Evolutionary conservation across 2,888 invertebrate species (phyloP), one percentile per base, ranked within the genome.

Genomic region (Eristalis pertinax): DNA sequence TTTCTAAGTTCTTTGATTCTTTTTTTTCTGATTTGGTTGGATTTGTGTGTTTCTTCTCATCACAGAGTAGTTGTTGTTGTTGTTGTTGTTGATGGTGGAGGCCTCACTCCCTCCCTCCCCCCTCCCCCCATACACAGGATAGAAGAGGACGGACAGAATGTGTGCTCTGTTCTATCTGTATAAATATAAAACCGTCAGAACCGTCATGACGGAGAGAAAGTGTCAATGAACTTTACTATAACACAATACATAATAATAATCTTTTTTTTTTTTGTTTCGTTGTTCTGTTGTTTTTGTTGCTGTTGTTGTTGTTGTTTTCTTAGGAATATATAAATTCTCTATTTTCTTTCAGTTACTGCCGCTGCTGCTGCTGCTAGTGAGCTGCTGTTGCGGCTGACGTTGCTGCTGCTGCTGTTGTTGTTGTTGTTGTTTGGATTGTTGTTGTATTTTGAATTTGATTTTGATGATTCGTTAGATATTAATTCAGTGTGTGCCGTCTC

Each of bases 191-290:
- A 87, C 87, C 87, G 87, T 87, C 87, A 87, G 87, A 87, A 87
- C 87, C 87, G 79, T 87, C 87, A 87, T 91, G 84, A 80, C 78
- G 80, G 86, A 84, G 86, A 84, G 88, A 89, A 91, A 92, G 92
- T 92, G 93, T 93, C 93, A 93, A 92, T 93, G 93, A 93, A 93
- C 93, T 91, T 92, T 91, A 92, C 90, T 87, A 87, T 84, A 84
- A 58, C 15, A 87, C 84, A 87, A 87, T 79, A 87, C 86, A 79
- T 79, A 79, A 87, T 75, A 87, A 79, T 84, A 80, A 72, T 87
- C 72, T 64, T 82, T 63, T 80, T 69, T 77, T 81, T 70, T 75
- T 26, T 22, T 22, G 38, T 62, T 56, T 35, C 43, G 50, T 50
- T 74, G 22, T 69, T 73, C 70, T 84, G 32, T 77, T 81, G 67